A percentile compares a stretch with the other conserved stretches of the same genome.
phyloP scores from a whole-genome alignment of 2,113 vertebrate species.

The Scopus umbretta region DNA sequence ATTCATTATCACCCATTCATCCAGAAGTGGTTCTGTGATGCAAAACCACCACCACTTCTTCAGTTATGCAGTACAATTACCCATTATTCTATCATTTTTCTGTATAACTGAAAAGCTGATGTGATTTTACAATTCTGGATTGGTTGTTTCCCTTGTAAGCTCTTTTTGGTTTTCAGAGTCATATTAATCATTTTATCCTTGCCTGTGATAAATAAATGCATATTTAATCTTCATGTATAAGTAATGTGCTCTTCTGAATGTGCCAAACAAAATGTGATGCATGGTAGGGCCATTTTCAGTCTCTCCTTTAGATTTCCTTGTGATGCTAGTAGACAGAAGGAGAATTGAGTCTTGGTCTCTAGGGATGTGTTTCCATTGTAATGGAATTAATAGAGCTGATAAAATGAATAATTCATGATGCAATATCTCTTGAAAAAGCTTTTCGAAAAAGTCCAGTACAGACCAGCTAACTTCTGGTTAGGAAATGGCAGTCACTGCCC shows the following conservation, averaged over 20 bases:
- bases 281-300: not conserved
- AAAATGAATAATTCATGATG: conserved; percentile 23
- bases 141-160: not conserved
- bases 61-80: not conserved
- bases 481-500: not conserved
- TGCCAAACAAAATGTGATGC: not conserved
- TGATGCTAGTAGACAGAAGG: conserved; percentile 9
- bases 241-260: conserved; percentile 21
- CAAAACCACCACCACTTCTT: not conserved
- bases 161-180: not conserved
- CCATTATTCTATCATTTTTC: not conserved
- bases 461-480: not conserved
- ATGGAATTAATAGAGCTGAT: conserved; percentile 48
- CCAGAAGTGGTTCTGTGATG: not conserved
- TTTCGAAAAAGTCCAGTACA: not conserved
- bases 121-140: not conserved
- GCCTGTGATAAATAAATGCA: conserved; percentile 24
- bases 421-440: not conserved
- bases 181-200: conserved; percentile 21
- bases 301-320: conserved; percentile 39
- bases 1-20: not conserved
- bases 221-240: conserved; percentile 47
- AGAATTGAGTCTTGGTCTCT: conserved; percentile 1
- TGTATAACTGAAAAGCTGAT: not conserved
- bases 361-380: not conserved